A percentile compares a stretch with the other conserved stretches of the same genome.
phyloP scores from a whole-genome alignment of 2,888 invertebrate species.

The Linnaemya vulpina region DNA sequence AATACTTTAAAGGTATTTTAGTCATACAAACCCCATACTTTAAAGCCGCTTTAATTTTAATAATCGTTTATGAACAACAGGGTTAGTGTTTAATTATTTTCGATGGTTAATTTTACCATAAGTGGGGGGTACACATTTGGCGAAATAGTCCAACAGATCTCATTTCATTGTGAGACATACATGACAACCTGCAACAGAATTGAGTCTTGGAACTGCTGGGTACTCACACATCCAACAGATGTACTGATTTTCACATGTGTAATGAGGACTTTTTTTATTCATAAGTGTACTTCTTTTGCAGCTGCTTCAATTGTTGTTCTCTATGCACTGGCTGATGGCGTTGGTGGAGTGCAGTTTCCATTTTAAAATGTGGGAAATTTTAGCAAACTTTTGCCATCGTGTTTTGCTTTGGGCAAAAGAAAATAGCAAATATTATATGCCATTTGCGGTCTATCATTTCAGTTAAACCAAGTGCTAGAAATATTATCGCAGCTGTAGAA shows the following conservation, averaged over 20 bases:
- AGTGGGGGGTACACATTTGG: too few species aligned
- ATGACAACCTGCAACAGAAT: neutral
- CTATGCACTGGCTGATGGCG: slow-evolving; percentile 32
- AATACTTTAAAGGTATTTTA: too few species aligned
- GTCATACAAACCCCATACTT: too few species aligned
- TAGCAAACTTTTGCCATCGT: neutral
- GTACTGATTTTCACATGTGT: neutral
- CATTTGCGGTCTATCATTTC: neutral
- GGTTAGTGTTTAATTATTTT: too few species aligned
- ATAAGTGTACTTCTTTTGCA: slow-evolving; percentile 14
- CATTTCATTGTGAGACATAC: too few species aligned
- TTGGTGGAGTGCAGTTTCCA: slow-evolving; percentile 22
- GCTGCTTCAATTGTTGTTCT: slow-evolving; percentile 50
- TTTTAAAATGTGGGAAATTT: slow-evolving; percentile 11
- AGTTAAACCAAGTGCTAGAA: neutral
- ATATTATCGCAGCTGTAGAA: neutral
- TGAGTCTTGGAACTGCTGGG: neutral
- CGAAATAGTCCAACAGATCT: too few species aligned
- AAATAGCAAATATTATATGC: neutral
- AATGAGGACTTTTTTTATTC: neutral
- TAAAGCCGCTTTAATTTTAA: too few species aligned
- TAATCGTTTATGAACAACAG: too few species aligned
- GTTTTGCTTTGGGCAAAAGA: neutral
- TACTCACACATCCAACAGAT: neutral
- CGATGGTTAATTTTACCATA: too few species aligned